Conservation (phyloP, 2,797 vertebrate species). For the Chaunax sp. region DNA sequence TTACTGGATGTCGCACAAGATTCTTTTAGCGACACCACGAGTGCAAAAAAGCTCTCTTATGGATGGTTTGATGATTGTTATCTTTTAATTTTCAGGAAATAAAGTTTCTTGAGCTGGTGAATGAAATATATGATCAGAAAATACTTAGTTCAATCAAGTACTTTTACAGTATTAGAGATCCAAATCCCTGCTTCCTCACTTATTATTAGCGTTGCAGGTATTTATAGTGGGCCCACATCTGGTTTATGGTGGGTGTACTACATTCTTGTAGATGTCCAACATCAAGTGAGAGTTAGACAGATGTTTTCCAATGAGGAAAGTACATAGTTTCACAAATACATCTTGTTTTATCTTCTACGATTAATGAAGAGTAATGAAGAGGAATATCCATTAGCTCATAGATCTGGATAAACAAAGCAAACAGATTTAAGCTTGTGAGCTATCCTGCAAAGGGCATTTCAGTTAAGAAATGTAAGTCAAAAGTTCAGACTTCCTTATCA, state of each 20-base stretch:
- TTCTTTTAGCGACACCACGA: neutral
- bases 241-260: conserved; percentile 1
- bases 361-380: neutral
- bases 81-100: neutral
- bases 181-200: neutral
- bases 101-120: neutral
- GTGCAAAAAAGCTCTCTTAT: neutral
- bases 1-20: neutral
- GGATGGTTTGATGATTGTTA: neutral
- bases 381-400: neutral
- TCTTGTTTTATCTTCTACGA: neutral
- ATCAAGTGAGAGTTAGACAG: conserved; percentile 1
- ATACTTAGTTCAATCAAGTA: neutral
- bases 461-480: neutral
- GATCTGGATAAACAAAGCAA: neutral
- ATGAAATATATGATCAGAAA: neutral
- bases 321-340: neutral
- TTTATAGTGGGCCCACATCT: neutral
- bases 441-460: neutral
- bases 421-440: neutral
- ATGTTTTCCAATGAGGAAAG: neutral
- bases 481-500: neutral
- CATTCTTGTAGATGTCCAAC: conserved; percentile 15
- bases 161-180: neutral
- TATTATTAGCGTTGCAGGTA: neutral